Percentiles rank a stretch among this genome's conserved stretches.
Evolutionary conservation across 2,888 invertebrate species (phyloP).

Genomic region (Drosophila formosana): DNA sequence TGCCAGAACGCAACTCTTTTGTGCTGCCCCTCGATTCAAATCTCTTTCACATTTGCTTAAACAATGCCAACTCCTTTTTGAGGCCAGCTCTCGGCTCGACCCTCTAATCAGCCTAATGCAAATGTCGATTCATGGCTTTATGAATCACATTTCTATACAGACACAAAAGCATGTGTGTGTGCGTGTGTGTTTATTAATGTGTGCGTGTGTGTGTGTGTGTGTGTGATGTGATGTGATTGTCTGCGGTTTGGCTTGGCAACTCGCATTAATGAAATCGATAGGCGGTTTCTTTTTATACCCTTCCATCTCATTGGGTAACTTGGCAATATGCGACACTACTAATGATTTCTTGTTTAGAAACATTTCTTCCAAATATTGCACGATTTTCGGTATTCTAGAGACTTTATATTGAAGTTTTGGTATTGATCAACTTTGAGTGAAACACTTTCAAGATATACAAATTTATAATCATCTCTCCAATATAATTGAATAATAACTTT

Average conservation of each 20-base stretch:
- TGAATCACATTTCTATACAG: slow-evolving; percentile 20
- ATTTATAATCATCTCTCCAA: too few species aligned
- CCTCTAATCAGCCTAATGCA: slow-evolving; percentile 68
- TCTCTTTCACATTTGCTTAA: too few species aligned
- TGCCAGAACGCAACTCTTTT: slow-evolving; percentile 11
- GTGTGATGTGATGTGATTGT: slow-evolving; percentile 1
- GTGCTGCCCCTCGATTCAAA: background rate
- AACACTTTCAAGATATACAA: too few species aligned
- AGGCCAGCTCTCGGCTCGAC: background rate
- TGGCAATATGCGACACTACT: too few species aligned
- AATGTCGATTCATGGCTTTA: slow-evolving; percentile 54
- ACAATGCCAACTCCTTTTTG: background rate
- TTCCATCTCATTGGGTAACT: background rate
- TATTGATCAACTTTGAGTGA: too few species aligned
- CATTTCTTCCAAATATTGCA: too few species aligned
- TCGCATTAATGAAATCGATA: slow-evolving; percentile 50
- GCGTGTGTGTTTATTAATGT: background rate
- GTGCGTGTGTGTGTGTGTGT: slow-evolving; percentile 8
- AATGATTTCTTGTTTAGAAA: too few species aligned
- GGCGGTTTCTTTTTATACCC: slow-evolving; percentile 18
- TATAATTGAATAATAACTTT: too few species aligned
- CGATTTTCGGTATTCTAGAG: too few species aligned
- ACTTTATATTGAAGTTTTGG: too few species aligned
- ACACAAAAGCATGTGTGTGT: slow-evolving; percentile 2
- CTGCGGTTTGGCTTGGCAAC: slow-evolving; percentile 28